These are phyloP conservation scores for Unio pictorum DNA, from an alignment of 2,888 invertebrate species.

Conservation along the genomic window DNA sequence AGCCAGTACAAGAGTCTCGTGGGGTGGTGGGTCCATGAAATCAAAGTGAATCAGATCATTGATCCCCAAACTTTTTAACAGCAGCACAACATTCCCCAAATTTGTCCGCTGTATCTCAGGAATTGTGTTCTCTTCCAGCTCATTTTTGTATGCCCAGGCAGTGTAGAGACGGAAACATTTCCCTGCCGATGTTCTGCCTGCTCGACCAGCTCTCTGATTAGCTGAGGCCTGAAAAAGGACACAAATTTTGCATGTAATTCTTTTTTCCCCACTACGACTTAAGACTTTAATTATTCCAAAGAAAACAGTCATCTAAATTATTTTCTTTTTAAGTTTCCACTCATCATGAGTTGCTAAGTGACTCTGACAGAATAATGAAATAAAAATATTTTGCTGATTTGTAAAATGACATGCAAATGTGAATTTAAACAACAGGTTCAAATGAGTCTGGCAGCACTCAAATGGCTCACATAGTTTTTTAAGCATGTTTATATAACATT, in stretches of 20 bases:
- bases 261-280: too few relatives aligned
- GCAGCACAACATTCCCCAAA: constrained; percentile 96
- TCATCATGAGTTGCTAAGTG: too few relatives aligned
- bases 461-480: too few relatives aligned
- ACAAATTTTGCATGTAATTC: too few relatives aligned
- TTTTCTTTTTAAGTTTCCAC: too few relatives aligned
- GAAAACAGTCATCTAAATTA: too few relatives aligned
- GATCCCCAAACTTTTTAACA: constrained; percentile 96
- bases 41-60: constrained; percentile 98
- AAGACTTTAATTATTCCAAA: too few relatives aligned
- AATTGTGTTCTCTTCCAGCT: constrained; percentile 97
- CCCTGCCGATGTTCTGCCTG: constrained; percentile 92
- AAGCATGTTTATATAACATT: too few relatives aligned
- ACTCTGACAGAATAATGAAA: neutral
- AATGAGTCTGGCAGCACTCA: too few relatives aligned
- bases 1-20: constrained; percentile 80
- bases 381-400: too few relatives aligned
- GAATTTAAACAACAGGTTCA: too few relatives aligned
- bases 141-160: constrained; percentile 98
- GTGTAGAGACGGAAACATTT: constrained; percentile 99
- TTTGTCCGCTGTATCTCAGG: constrained; percentile 99
- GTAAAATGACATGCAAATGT: too few relatives aligned
- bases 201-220: constrained; percentile 96
- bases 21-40: constrained; percentile 95
- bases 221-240: constrained; percentile 79